phyloP scores from a whole-genome alignment of 2,797 vertebrate species.

The Epinephelus coioides region DNA sequence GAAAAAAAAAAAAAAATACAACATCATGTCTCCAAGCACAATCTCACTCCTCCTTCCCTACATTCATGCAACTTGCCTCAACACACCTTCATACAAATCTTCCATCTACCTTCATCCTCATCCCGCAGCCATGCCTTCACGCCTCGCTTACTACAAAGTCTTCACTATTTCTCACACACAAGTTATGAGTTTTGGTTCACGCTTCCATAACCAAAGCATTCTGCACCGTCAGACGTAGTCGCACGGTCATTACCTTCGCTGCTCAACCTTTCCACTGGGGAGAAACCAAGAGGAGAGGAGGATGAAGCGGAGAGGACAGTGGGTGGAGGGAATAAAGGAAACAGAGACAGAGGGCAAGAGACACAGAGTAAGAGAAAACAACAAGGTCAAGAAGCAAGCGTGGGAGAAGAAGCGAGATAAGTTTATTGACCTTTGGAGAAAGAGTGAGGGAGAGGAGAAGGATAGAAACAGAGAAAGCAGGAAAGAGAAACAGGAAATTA shows the following conservation, averaged over 20 bases:
- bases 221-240: slow-evolving; percentile 53
- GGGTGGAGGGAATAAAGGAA: slow-evolving; percentile 28
- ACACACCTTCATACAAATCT: slow-evolving; percentile 33
- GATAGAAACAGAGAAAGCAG: slow-evolving; percentile 34
- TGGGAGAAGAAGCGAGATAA: slow-evolving; percentile 72
- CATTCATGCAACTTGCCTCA: slow-evolving; percentile 52
- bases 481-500: slow-evolving; percentile 51
- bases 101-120: slow-evolving; percentile 15
- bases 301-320: slow-evolving; percentile 57
- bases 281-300: slow-evolving; percentile 77
- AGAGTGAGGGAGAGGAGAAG: slow-evolving; percentile 29
- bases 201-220: slow-evolving; percentile 60
- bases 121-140: slow-evolving; percentile 46
- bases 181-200: slow-evolving; percentile 47
- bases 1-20: not conserved
- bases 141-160: slow-evolving; percentile 28
- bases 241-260: slow-evolving; percentile 82
- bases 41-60: slow-evolving; percentile 14
- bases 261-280: slow-evolving; percentile 84
- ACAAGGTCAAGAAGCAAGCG: slow-evolving; percentile 57
- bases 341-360: slow-evolving; percentile 63
- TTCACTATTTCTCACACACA: slow-evolving; percentile 45
- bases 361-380: slow-evolving; percentile 57
- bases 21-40: slow-evolving; percentile 21
- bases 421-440: slow-evolving; percentile 71